A percentile compares a stretch with the other conserved stretches of the same genome.
Conservation (phyloP, 2,888 invertebrate genomes). For the Stenotaenia linearis region DNA sequence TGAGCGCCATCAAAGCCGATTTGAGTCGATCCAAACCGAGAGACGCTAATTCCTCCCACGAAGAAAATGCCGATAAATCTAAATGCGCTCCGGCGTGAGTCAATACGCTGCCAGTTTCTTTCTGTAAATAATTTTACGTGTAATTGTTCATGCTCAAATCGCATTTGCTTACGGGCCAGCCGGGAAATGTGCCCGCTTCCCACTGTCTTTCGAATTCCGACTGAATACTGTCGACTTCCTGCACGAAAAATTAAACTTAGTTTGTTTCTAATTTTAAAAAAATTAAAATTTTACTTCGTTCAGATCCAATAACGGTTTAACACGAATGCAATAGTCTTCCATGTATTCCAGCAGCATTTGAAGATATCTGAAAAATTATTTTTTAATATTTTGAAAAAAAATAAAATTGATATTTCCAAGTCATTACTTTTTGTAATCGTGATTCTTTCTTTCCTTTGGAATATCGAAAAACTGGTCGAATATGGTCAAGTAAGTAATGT, state of each 20-base stretch:
- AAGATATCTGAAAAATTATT: conserved; percentile 57
- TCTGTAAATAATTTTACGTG: conserved; percentile 52
- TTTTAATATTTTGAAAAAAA: neutral
- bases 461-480: conserved; percentile 96
- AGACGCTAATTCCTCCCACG: conserved; percentile 94
- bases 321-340: conserved; percentile 70
- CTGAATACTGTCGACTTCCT: conserved; percentile 68
- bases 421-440: conserved; percentile 62
- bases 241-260: conserved; percentile 36
- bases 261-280: too few species aligned
- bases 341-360: conserved; percentile 77
- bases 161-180: conserved; percentile 81
- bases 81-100: conserved; percentile 93
- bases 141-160: too few species aligned
- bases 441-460: conserved; percentile 61
- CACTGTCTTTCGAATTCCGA: conserved; percentile 80
- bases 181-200: conserved; percentile 83
- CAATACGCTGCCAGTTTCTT: conserved; percentile 78
- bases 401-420: too few species aligned
- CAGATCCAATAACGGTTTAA: conserved; percentile 79
- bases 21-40: conserved; percentile 94
- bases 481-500: conserved; percentile 85
- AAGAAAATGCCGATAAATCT: conserved; percentile 96
- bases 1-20: conserved; percentile 91
- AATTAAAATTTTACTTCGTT: conserved; percentile 53